Conservation (phyloP, 1,140 invertebrate genomes). For the Temnothorax curvispinosus region DNA sequence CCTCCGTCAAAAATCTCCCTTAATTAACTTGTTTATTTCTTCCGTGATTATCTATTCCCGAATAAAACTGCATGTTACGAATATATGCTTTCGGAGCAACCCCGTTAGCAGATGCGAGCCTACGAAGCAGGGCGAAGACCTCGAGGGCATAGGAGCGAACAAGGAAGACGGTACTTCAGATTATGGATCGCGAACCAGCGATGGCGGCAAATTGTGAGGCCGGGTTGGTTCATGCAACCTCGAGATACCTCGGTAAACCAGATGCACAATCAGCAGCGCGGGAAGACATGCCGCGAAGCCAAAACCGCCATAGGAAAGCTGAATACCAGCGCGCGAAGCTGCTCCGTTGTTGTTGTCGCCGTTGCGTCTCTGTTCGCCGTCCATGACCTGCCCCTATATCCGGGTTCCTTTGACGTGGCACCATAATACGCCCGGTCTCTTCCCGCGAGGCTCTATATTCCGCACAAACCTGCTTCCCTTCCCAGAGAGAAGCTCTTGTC, state of each 20-base stretch:
- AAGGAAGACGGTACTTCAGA: conserved; percentile 29
- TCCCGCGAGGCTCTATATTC: conserved; percentile 19
- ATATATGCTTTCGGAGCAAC: background rate
- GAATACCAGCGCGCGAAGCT: conserved; percentile 60
- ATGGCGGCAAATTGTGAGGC: conserved; percentile 41
- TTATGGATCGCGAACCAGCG: conserved; percentile 65
- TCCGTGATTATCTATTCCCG: background rate
- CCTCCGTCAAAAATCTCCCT: background rate
- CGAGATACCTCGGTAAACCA: conserved; percentile 70
- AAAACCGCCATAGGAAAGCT: conserved; percentile 69
- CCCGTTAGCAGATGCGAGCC: background rate
- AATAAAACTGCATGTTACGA: background rate
- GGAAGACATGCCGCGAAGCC: conserved; percentile 58
- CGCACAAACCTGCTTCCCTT: conserved; percentile 20
- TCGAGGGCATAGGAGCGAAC: conserved; percentile 41
- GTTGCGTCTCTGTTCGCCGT: conserved; percentile 43
- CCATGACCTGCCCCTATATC: conserved; percentile 66
- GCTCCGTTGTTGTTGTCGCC: background rate
- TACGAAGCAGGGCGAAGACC: background rate
- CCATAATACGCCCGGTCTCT: conserved; percentile 56
- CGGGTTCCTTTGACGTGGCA: conserved; percentile 67
- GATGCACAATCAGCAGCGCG: conserved; percentile 65
- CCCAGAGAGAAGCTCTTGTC: background rate
- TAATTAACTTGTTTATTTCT: background rate
- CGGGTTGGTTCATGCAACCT: conserved; percentile 11